Evolutionary conservation across 2,797 vertebrate species (phyloP).

Genomic region (Tragopan temminckii): DNA sequence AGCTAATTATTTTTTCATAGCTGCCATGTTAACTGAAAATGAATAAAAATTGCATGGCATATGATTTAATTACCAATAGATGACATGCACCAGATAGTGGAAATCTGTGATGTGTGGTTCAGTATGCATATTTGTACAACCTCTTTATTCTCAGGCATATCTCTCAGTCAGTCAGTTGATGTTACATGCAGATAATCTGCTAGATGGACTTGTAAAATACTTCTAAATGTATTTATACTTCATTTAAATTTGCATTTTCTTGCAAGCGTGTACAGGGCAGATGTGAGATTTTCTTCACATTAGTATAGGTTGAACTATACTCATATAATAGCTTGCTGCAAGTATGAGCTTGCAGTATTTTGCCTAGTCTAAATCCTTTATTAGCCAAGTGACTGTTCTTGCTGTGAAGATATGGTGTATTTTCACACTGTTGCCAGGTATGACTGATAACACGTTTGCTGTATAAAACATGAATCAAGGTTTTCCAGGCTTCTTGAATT

Average conservation of each 20-base stretch:
- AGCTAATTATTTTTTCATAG: background rate
- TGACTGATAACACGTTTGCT: background rate
- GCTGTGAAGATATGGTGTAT: background rate
- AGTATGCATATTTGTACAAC: background rate
- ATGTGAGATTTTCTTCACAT: background rate
- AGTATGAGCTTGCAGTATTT: background rate
- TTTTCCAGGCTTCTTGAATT: background rate
- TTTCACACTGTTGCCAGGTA: background rate
- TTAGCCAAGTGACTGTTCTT: background rate
- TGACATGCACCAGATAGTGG: background rate
- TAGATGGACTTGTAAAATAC: background rate
- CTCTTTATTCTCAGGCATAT: background rate
- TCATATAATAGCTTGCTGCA: background rate
- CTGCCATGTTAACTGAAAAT: background rate
- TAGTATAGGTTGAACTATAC: background rate
- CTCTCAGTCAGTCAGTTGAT: background rate
- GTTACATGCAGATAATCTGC: background rate
- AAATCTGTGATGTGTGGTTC: background rate
- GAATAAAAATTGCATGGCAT: background rate
- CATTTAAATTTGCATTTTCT: background rate
- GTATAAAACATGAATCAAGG: background rate
- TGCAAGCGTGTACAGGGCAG: background rate
- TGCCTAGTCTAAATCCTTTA: background rate
- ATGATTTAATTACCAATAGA: conserved; percentile 28
- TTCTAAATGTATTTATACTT: background rate